Conservation (phyloP, 2,113 vertebrate species). For the Alosa alosa region DNA sequence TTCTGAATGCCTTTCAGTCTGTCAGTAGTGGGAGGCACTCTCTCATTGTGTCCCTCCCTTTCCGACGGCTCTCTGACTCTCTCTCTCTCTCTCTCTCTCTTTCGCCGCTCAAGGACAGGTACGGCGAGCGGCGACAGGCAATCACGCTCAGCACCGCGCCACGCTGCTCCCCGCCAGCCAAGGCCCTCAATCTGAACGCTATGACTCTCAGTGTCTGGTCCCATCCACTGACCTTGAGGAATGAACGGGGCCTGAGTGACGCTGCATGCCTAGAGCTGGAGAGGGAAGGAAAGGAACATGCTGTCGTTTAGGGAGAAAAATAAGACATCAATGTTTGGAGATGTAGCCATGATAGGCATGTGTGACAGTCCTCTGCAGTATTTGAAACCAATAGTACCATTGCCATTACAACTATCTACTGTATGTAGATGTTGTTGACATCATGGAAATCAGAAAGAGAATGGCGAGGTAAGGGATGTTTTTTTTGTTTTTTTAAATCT, state of each 20-base stretch:
- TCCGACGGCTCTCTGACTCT: background rate
- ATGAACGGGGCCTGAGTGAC: background rate
- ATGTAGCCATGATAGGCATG: no score
- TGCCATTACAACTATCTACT: no score
- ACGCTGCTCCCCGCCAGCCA: background rate
- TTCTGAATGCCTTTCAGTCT: no score
- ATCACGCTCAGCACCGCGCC: background rate
- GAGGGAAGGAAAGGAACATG: background rate
- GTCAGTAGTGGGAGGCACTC: no score
- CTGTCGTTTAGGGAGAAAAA: background rate
- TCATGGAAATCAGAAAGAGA: background rate
- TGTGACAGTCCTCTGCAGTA: background rate
- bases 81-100: background rate
- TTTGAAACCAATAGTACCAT: background rate
- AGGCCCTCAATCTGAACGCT: slow-evolving; percentile 27
- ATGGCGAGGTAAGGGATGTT: background rate
- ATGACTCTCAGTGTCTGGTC: slow-evolving; percentile 24
- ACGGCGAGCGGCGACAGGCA: background rate
- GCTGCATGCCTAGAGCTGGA: background rate
- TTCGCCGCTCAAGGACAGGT: slow-evolving; percentile 30
- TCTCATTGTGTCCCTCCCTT: slow-evolving; percentile 5
- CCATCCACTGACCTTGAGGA: slow-evolving; percentile 23
- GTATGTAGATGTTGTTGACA: background rate
- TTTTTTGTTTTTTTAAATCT: background rate
- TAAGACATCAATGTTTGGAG: background rate